Evolutionary conservation across 2,113 vertebrate genomes (phyloP).

Genomic region (Parotia lawesii): DNA sequence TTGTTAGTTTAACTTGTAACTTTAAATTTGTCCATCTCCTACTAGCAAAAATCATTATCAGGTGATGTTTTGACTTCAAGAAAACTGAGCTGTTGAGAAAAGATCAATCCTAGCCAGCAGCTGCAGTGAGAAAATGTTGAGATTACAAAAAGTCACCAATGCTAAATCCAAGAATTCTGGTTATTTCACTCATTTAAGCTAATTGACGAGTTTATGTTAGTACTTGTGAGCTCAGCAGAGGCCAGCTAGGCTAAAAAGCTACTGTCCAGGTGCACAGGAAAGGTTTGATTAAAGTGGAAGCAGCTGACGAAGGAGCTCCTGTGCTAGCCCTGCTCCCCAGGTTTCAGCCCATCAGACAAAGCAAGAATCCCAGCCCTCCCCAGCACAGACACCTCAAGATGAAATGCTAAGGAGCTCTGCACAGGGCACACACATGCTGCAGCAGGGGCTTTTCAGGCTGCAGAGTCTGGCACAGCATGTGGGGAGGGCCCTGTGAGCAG

Average conservation of each 20-base stretch:
- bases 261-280: background rate
- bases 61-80: background rate
- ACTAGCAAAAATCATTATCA: background rate
- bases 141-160: background rate
- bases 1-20: background rate
- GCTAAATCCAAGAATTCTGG: background rate
- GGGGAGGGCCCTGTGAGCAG: background rate
- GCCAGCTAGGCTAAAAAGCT: background rate
- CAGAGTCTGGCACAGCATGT: rapidly evolving
- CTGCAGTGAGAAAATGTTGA: background rate
- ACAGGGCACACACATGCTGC: rapidly evolving
- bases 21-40: background rate
- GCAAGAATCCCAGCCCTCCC: rapidly evolving
- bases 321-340: background rate
- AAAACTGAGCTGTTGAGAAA: background rate
- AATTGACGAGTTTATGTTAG: background rate
- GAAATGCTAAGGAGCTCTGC: background rate
- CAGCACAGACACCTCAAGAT: rapidly evolving
- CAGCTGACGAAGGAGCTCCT: background rate
- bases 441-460: background rate
- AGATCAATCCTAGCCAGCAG: background rate
- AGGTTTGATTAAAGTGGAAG: background rate
- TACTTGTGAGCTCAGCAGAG: background rate
- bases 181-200: background rate
- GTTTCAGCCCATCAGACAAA: background rate